phyloP scores from a whole-genome alignment of 1,140 invertebrate species.

The Magallana angulata region DNA sequence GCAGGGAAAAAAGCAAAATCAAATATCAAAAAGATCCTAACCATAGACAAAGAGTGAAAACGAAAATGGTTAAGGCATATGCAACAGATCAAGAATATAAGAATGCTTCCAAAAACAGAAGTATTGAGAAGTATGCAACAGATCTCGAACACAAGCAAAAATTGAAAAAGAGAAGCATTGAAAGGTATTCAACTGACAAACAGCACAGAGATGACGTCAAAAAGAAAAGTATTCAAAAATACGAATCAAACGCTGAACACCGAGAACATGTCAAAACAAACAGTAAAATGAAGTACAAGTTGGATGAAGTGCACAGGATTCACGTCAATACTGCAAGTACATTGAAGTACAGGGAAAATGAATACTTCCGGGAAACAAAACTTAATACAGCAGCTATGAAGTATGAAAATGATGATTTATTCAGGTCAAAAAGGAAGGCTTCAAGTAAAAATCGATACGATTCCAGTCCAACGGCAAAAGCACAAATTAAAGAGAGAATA shows the following conservation, averaged over 20 bases:
- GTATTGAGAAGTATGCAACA: conserved; percentile 5
- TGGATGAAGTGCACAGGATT: no score
- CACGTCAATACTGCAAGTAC: no score
- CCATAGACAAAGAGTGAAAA: no score
- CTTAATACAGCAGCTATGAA: neutral
- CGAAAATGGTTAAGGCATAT: no score
- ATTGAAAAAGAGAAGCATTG: no score
- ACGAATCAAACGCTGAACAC: neutral
- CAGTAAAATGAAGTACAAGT: no score
- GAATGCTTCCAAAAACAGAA: neutral
- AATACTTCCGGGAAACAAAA: neutral
- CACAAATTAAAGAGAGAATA: neutral
- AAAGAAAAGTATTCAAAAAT: neutral
- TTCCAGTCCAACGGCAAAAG: neutral
- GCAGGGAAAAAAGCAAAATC: no score
- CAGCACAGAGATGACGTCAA: neutral
- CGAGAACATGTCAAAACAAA: no score
- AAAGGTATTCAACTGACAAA: no score
- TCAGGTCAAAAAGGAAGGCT: neutral
- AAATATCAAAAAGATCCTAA: no score
- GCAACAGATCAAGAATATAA: no score
- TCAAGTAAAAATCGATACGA: neutral
- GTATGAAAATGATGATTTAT: neutral
- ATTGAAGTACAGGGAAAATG: neutral
- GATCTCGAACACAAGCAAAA: neutral